Evolutionary conservation across 2,888 invertebrate species (phyloP), one percentile per base, ranked within the genome.

Genomic region (Aleiodes leptofemur): DNA sequence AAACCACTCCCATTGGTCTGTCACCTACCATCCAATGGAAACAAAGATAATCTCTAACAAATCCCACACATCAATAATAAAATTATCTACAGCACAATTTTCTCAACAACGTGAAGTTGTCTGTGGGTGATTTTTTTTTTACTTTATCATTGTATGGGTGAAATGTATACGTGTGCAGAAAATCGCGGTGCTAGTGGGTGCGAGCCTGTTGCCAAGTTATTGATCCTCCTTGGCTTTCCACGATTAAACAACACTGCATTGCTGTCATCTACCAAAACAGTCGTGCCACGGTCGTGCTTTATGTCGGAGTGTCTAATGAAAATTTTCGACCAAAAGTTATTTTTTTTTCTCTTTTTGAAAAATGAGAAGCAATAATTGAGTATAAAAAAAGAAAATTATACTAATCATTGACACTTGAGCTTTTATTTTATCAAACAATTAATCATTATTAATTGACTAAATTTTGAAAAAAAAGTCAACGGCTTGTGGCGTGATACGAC

Each of bases 181-280:
- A 53, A 53, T 53, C 72, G 57, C 68, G 70, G 73, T 38, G 38
- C 43, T 74, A 71, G 76, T 43, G 74, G 74, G 76, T 79, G 72
- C 82, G 86, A 86, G 88, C 88, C 88, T 88, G 88, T 88, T 88
- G 88, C 88, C 87, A 68, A 88, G 87, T 88, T 88, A 88, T 88
- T 88, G 88, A 88, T 88, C 88, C 82, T 88, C 88, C 82, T 38
- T 86, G 85, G 83, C 85, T 66, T 66, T 66, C 29, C 66, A 86
- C 87, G 87, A 86, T 88, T 86, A 87, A 87, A 88, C 87, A 88
- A 87, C 87, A 88, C 88, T 86, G 88, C 88, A 88, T 88, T 88
- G 88, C 88, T 83, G 88, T 88, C 83, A 83, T 82, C 80, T 82
- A 82, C 83, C 85, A 86, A 85, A 85, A 86, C 83, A 73, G 75